phyloP scores from a whole-genome alignment of 2,888 invertebrate species.

The Tortrix viridana region DNA sequence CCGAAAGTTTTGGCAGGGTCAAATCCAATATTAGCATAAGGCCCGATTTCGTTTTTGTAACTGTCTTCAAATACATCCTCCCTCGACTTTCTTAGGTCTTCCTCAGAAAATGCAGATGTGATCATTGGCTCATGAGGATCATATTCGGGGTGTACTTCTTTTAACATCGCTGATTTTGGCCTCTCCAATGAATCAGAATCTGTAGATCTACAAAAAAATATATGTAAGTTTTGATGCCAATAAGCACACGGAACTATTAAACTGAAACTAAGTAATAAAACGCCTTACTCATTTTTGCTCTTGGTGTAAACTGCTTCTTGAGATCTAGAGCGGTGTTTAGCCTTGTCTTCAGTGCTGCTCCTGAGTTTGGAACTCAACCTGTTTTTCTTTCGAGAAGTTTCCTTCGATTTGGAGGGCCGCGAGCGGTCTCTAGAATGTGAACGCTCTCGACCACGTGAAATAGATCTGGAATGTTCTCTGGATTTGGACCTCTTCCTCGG shows the following conservation, averaged over 20 bases:
- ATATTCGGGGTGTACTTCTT: conserved; percentile 76
- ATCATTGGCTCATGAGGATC: conserved; percentile 82
- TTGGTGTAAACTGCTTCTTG: conserved; percentile 66
- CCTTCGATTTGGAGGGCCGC: conserved; percentile 51
- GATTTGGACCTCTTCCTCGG: conserved; percentile 58
- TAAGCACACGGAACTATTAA: neutral
- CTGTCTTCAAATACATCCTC: conserved; percentile 73
- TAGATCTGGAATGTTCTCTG: conserved; percentile 59
- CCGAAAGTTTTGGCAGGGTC: conserved; percentile 65
- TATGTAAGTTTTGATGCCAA: conserved; percentile 2
- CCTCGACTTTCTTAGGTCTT: conserved; percentile 72
- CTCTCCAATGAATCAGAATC: conserved; percentile 77
- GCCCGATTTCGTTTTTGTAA: conserved; percentile 64
- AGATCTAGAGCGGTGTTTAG: conserved; percentile 68
- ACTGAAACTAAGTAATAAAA: conserved; percentile 9
- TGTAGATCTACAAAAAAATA: conserved; percentile 62
- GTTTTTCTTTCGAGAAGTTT: conserved; percentile 44
- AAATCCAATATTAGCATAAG: conserved; percentile 58
- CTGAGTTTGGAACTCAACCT: conserved; percentile 55
- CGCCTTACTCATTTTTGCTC: conserved; percentile 73
- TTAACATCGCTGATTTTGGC: conserved; percentile 77
- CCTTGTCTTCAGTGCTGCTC: conserved; percentile 59
- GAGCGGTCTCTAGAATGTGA: conserved; percentile 54
- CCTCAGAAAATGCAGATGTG: conserved; percentile 78
- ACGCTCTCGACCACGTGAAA: conserved; percentile 55